Evolutionary conservation across 2,113 vertebrate species (phyloP).

Genomic region (Barbus barbus): DNA sequence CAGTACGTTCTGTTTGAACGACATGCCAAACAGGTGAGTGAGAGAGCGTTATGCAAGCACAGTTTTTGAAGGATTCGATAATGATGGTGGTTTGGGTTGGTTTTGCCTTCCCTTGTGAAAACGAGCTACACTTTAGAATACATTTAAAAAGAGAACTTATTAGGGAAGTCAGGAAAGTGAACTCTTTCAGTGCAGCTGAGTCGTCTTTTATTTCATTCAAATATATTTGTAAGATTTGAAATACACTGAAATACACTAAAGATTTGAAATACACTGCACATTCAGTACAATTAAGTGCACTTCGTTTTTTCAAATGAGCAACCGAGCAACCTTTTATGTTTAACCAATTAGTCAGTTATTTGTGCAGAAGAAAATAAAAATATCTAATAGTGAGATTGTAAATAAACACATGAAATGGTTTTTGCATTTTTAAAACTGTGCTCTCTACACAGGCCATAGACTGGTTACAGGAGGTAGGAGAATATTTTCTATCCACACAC

Average conservation of each 20-base stretch:
- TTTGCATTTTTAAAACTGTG: neutral
- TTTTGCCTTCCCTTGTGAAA: neutral
- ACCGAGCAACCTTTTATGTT: neutral
- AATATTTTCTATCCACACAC: conserved; percentile 94
- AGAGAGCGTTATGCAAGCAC: neutral
- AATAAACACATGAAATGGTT: neutral
- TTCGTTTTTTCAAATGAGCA: neutral
- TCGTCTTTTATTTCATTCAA: no score
- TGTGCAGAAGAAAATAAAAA: neutral
- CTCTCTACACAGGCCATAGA: conserved; percentile 83
- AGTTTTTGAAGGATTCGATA: neutral
- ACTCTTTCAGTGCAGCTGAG: no score
- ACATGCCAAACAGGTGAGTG: conserved; percentile 93
- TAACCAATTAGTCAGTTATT: neutral
- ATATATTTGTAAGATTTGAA: no score
- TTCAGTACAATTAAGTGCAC: neutral
- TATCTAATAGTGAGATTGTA: neutral
- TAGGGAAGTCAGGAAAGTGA: neutral
- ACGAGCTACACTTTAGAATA: neutral
- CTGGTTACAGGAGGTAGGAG: conserved; percentile 96
- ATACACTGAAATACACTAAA: no score
- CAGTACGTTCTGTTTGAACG: conserved; percentile 96
- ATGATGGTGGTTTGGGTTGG: neutral
- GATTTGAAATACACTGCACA: neutral
- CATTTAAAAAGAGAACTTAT: neutral